Evolutionary conservation across 2,888 invertebrate species (phyloP), one percentile per base, ranked within the genome.

Genomic region (Diaperis boleti): DNA sequence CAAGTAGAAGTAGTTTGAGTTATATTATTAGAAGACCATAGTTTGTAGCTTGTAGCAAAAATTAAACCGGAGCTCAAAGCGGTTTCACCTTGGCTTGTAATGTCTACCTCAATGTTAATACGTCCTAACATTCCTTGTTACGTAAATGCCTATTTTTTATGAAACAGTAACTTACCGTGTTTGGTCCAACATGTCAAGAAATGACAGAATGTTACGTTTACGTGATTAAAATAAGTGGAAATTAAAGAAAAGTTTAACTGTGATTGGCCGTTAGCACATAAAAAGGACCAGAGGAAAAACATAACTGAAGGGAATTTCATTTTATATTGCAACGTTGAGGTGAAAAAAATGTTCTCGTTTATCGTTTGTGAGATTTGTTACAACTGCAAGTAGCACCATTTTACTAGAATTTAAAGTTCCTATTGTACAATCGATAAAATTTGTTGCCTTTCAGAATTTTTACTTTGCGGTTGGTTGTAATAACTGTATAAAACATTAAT

Each of bases 141-240:
- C n/a, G n/a, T n/a, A n/a, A n/a, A n/a, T n/a, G n/a, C n/a, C n/a
- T n/a, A n/a, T n/a, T n/a, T n/a, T 26, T 26, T 2, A 26, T 26
- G 8, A 26, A 2, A 26, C 2, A 5, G n/a, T 26, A 26, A 26
- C 26, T 26, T 47, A 56, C 62, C 62, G n/a, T 18, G 15, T 15
- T 56, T 41, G 1, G 13, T 15, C 56, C 56, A 55, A 22, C 62
- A 62, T n/a, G 42, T 62, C 3, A 62, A 42, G 15, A 62, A 49
- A 13, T 49, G 39, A 17, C 39, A 62, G 1, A 41, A 18, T 39
- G 31, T 47, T n/a, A 50, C 33, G 11, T 50, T 49, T 1, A 15
- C 31, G 7, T 20, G n/a, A 1, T 42, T 45, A 10, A 62, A 35
- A 56, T 62, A 41, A 49, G 31, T 41, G 3, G 8, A 20, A 49